Percentiles rank a stretch among this genome's conserved stretches.
Evolutionary conservation across 2,888 invertebrate genomes (phyloP).

Genomic region (Halictus ligatus): DNA sequence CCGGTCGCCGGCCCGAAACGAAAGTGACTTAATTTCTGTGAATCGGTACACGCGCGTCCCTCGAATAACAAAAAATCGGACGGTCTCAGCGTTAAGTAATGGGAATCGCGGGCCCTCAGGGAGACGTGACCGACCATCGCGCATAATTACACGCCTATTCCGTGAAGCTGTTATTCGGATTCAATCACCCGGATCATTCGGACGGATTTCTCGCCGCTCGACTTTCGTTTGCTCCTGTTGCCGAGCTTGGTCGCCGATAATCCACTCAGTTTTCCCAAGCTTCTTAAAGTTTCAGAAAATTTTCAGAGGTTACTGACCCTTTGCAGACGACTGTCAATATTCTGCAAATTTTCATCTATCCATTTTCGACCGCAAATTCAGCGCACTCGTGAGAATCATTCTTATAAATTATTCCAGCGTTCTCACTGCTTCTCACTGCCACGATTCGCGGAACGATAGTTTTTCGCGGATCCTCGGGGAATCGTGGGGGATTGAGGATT

Average conservation of each 20-base stretch:
- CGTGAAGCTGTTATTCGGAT: neutral
- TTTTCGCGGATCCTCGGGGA: neutral
- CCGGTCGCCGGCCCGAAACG: constrained; percentile 37
- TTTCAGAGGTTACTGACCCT: no score
- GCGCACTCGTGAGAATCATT: neutral
- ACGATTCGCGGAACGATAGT: constrained; percentile 25
- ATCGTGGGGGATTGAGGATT: neutral
- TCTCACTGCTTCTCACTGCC: neutral
- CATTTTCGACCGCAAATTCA: neutral
- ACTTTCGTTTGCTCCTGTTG: neutral
- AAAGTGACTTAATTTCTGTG: constrained; percentile 60
- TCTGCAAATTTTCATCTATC: neutral
- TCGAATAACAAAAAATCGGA: constrained; percentile 40
- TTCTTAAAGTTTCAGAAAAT: no score
- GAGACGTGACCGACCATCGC: neutral
- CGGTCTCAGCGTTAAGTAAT: constrained; percentile 9
- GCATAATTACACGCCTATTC: constrained; percentile 29
- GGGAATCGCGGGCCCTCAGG: neutral
- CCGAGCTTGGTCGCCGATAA: neutral
- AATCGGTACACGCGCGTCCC: constrained; percentile 20
- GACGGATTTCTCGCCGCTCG: neutral
- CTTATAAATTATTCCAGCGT: neutral
- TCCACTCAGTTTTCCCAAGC: neutral
- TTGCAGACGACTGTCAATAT: neutral
- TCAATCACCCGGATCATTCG: neutral